These are phyloP conservation scores for Danio aesculapii DNA, from an alignment of 2,797 vertebrate genomes.

Conservation along the genomic window DNA sequence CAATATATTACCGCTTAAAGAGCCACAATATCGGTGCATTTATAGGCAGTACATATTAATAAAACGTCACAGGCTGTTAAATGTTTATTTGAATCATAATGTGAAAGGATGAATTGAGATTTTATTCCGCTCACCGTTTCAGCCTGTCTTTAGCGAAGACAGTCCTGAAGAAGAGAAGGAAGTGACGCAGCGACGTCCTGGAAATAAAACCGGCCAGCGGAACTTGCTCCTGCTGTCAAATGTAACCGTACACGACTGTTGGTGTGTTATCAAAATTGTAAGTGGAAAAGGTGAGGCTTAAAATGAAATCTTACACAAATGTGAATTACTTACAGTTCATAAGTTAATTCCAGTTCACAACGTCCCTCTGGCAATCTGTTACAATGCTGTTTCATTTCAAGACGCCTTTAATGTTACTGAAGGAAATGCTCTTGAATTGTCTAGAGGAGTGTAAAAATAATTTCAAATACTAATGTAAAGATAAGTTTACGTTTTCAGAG, in stretches of 20 bases:
- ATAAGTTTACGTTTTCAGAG: no score
- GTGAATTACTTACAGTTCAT: no score
- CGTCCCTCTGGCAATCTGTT: no score
- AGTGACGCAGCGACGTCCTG: conserved; percentile 42
- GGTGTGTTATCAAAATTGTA: neutral
- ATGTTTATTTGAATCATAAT: neutral
- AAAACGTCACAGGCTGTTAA: fast-evolving
- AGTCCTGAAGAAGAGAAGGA: conserved; percentile 63
- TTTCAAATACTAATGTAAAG: no score
- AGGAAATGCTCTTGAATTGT: no score
- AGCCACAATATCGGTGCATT: neutral
- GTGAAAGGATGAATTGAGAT: conserved; percentile 59
- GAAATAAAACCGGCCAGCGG: conserved; percentile 46
- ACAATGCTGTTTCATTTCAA: no score
- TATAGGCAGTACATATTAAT: neutral
- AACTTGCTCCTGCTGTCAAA: conserved; percentile 20
- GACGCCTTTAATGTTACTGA: no score
- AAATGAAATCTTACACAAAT: no score
- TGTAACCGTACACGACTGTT: neutral
- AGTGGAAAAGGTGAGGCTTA: no score
- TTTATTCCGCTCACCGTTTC: conserved; percentile 53
- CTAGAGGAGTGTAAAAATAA: no score
- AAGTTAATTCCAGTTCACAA: no score
- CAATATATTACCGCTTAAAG: fast-evolving
- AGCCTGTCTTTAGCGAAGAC: conserved; percentile 59